Percentiles rank a stretch among this genome's conserved stretches.
Conservation (phyloP, 2,797 vertebrate genomes). For the Margarornis squamiger region DNA sequence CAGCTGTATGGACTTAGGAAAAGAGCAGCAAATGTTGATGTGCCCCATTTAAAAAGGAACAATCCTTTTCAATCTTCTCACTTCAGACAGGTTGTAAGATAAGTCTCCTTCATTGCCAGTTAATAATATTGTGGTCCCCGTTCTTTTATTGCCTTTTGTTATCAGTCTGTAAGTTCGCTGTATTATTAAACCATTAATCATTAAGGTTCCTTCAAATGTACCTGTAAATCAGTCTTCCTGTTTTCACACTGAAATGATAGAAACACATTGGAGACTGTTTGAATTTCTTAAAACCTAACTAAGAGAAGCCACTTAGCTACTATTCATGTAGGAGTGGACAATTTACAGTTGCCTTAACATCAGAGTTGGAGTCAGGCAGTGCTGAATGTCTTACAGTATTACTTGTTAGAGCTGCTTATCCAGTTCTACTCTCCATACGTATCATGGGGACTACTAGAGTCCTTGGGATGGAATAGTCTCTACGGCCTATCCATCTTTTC, state of each 20-base stretch:
- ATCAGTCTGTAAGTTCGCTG: neutral
- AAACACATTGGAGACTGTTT: neutral
- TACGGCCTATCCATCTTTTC: rapidly evolving
- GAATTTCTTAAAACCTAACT: neutral
- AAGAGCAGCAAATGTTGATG: rapidly evolving
- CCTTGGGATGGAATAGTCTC: neutral
- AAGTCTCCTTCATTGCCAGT: neutral
- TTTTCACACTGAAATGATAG: neutral
- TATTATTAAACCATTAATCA: neutral
- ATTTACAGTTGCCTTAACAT: neutral
- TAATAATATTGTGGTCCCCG: neutral
- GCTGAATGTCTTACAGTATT: neutral
- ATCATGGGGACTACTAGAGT: neutral
- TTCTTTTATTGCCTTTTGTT: neutral
- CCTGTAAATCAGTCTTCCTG: neutral
- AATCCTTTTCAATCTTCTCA: neutral
- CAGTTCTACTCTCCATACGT: neutral
- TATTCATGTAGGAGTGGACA: neutral
- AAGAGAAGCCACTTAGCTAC: neutral
- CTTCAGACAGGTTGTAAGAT: neutral
- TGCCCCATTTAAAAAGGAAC: neutral
- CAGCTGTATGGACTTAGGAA: neutral
- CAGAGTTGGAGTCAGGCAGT: neutral
- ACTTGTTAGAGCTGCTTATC: neutral
- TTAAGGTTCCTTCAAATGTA: neutral